Conservation (phyloP, 1,140 invertebrate genomes). For the Helicoverpa zea region DNA sequence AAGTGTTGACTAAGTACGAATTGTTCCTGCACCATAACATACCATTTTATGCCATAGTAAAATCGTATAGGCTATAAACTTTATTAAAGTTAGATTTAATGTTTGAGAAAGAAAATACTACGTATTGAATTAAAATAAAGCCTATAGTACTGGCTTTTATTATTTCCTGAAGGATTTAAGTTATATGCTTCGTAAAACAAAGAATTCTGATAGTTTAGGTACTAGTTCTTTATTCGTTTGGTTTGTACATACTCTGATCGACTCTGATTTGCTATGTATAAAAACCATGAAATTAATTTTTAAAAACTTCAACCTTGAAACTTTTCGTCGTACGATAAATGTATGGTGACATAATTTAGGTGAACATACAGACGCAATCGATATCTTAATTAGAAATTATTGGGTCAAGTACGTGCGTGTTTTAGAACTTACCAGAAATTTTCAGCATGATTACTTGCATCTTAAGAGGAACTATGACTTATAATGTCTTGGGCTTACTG, state of each 20-base stretch:
- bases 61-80: slow-evolving; percentile 15
- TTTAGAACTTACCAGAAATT: too few species aligned
- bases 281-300: not conserved
- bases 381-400: slow-evolving; percentile 28
- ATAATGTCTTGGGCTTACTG: too few species aligned
- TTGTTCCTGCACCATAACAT: slow-evolving; percentile 1
- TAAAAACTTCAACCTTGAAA: not conserved
- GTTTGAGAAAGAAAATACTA: not conserved
- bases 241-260: not conserved
- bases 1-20: not conserved
- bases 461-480: too few species aligned
- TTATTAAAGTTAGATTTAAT: slow-evolving; percentile 4
- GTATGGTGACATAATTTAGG: slow-evolving; percentile 29
- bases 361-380: slow-evolving; percentile 7
- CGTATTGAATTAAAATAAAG: too few species aligned
- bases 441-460: too few species aligned
- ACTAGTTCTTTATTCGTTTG: too few species aligned
- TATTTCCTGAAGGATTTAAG: too few species aligned
- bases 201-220: too few species aligned
- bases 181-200: too few species aligned
- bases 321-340: not conserved
- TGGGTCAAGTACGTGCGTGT: slow-evolving; percentile 19
- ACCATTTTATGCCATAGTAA: slow-evolving; percentile 1
- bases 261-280: not conserved
- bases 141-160: too few species aligned